Conservation (phyloP, 2,888 invertebrate genomes). For the Diadromus collaris region DNA sequence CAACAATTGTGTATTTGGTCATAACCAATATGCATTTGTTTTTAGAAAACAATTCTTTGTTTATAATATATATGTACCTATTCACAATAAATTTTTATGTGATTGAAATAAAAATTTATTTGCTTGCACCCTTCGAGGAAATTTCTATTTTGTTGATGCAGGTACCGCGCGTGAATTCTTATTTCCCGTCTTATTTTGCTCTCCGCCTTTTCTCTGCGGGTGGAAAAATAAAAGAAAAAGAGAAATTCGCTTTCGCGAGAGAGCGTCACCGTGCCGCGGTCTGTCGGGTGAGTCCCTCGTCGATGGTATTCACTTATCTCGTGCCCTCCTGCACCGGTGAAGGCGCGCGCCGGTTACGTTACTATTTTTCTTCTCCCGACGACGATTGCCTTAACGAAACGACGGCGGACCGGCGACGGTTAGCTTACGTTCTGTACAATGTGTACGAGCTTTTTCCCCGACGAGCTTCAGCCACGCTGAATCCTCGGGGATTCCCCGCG, state of each 20-base stretch:
- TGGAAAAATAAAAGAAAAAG: slow-evolving; percentile 16
- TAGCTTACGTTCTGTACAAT: slow-evolving; percentile 58
- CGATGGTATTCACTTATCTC: slow-evolving; percentile 58
- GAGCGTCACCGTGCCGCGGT: slow-evolving; percentile 29
- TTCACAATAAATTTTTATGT: too few species aligned
- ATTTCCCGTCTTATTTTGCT: slow-evolving; percentile 3
- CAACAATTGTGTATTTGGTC: too few species aligned
- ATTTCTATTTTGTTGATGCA: too few species aligned
- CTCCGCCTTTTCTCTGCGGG: slow-evolving; percentile 14
- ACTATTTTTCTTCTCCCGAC: slow-evolving; percentile 53
- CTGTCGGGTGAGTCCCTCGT: slow-evolving; percentile 41
- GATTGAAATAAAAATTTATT: too few species aligned
- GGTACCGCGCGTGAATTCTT: background rate
- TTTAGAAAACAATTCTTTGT: too few species aligned
- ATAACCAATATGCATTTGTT: too few species aligned
- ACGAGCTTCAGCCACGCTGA: slow-evolving; percentile 50
- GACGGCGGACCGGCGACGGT: slow-evolving; percentile 49
- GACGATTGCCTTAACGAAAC: slow-evolving; percentile 72
- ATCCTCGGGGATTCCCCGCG: slow-evolving; percentile 63
- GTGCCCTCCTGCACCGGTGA: slow-evolving; percentile 28
- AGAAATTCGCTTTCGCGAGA: slow-evolving; percentile 22
- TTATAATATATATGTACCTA: too few species aligned
- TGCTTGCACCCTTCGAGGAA: too few species aligned
- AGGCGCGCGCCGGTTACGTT: slow-evolving; percentile 46
- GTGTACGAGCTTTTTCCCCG: slow-evolving; percentile 27